These are phyloP conservation scores for Stichopus horrens DNA, from an alignment of 53 echinoderm and acorn worm species.

Conservation along the genomic window DNA sequence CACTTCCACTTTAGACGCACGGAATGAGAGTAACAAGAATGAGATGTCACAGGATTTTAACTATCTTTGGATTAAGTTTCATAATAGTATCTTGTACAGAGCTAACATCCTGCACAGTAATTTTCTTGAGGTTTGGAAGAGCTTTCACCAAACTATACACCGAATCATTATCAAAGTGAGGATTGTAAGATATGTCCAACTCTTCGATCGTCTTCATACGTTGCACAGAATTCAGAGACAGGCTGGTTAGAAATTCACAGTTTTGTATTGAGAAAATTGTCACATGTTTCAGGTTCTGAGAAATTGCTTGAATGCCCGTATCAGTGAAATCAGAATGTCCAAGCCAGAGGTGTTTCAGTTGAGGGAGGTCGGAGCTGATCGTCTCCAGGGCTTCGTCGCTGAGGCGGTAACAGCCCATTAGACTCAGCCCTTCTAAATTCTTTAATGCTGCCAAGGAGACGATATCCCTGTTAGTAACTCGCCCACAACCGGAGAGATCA, in stretches of 20 bases:
- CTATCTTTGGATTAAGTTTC: not conserved
- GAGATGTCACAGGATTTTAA: not conserved
- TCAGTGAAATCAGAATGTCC: constrained; percentile 29
- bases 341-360: not conserved
- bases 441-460: not conserved
- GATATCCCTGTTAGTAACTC: constrained; percentile 28
- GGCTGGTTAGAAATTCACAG: constrained; percentile 24
- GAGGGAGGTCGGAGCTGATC: not conserved
- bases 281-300: constrained; percentile 7
- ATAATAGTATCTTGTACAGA: not conserved
- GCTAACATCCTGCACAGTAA: constrained; percentile 17
- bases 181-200: constrained; percentile 36
- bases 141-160: not conserved
- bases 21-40: not conserved
- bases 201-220: constrained; percentile 31
- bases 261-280: constrained; percentile 11
- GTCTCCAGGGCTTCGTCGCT: constrained; percentile 34
- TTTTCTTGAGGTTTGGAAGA: not conserved
- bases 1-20: not conserved
- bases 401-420: constrained; percentile 44
- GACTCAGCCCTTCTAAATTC: constrained; percentile 2
- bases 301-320: not conserved
- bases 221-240: not conserved
- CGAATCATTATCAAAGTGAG: not conserved
- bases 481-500: constrained; percentile 6